Base-by-base conservation (phyloP, 2,888 invertebrate genomes). In the Mechanitis messenoides region DNA sequence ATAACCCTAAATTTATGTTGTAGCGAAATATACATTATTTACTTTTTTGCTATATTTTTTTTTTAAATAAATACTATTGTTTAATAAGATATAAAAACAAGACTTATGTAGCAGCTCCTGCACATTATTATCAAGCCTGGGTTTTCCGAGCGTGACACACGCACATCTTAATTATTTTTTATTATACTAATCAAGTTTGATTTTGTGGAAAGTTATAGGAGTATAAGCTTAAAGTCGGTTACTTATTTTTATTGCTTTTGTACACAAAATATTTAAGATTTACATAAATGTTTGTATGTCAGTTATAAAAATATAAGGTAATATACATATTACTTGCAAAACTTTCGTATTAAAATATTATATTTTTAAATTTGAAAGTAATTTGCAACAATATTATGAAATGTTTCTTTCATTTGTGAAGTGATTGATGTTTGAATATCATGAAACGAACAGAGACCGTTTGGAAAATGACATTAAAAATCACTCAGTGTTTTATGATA, bases 141-240 rank as follows among this genome's bases (percentile, higher is more conserved):
- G 65, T 68, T 71, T 70, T 45, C 64, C 56, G 64, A 77, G 83
- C 84, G 84, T 84, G 84, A 61, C 71, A 61, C 84, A 84, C 84
- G 84, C 83, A 83, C 74, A 58, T 65, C 68, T 65, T 69, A 69
- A 69, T 72, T 68, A 68, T 68, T 67, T 55, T 20, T 59, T 59
- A 55, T 56, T 55, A 50, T 56, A 59, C 58, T 50, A 61, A 57
- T 60, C 58, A 45, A 66, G 60, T 56, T 59, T 62, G 67, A 66
- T 62, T 58, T 63, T 50, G 38, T 33, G 6, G 11, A 20, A 50
- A 56, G 55, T 20, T 3, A 33, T 31, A 28, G 7, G 47, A 11
- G 31, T 42, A 57, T 35, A 31, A 20, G 31, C 42, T 28, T 46
- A 59, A 11, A 31, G 9, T 50, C 35, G 35, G 6, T 50, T 31